These are phyloP conservation scores for Trachythela sp. DNA, from an alignment of 64 coral and sea anemone species.

Conservation along the genomic window DNA sequence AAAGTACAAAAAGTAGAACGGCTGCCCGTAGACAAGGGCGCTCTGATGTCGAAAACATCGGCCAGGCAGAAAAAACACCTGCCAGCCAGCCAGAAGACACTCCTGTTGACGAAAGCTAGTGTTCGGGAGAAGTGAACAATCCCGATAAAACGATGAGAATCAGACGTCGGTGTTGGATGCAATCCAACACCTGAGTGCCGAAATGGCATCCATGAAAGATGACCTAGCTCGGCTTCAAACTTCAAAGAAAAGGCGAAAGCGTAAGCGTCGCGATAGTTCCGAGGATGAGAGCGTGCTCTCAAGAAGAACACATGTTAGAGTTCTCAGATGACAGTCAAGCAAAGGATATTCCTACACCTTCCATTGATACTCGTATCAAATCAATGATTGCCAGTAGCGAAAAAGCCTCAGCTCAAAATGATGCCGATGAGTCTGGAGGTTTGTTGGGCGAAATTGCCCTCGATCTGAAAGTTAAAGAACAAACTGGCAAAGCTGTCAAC, in stretches of 20 bases:
- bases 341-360: not conserved
- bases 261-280: not conserved
- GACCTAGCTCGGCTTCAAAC: not conserved
- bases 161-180: not conserved
- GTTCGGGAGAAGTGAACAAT: no score
- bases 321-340: not conserved
- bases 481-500: no score
- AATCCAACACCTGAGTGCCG: not conserved
- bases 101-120: not conserved
- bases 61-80: not conserved
- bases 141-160: no score
- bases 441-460: not conserved
- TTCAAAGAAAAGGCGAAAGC: not conserved
- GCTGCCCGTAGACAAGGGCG: not conserved
- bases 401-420: not conserved
- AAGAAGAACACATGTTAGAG: not conserved
- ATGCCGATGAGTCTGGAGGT: not conserved
- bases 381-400: not conserved
- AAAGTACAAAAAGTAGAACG: not conserved
- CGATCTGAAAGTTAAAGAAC: not conserved
- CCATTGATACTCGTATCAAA: slow-evolving; percentile 9
- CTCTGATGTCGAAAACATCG: no score
- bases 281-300: not conserved
- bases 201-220: not conserved
- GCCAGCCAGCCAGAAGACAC: not conserved